Conservation (phyloP, 2,113 vertebrate genomes). For the Lophochroa leadbeateri region DNA sequence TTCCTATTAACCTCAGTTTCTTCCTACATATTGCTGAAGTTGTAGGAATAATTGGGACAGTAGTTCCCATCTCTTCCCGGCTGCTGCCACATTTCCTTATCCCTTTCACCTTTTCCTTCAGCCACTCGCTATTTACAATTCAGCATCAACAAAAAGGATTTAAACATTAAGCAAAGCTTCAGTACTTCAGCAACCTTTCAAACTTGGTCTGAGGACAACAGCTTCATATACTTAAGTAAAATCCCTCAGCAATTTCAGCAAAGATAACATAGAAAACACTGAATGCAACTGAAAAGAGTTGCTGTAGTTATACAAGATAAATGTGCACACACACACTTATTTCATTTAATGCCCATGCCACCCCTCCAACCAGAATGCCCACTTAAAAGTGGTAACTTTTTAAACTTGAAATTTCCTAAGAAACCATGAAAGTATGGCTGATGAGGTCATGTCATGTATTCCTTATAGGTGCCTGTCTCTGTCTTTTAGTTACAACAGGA, state of each 20-base stretch:
- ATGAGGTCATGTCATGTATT: neutral
- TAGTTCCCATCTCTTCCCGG: neutral
- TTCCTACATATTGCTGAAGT: neutral
- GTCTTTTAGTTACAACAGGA: neutral
- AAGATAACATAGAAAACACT: neutral
- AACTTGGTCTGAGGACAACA: neutral
- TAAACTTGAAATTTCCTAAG: neutral
- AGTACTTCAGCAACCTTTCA: neutral
- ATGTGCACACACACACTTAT: rapidly evolving
- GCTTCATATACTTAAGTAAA: neutral
- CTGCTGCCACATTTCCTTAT: neutral
- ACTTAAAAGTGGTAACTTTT: neutral
- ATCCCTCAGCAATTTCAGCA: neutral
- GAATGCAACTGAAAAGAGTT: neutral
- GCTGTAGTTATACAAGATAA: neutral
- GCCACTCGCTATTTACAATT: neutral
- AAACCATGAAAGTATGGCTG: neutral
- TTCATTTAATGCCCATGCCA: neutral
- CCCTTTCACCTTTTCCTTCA: neutral
- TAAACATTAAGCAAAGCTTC: neutral
- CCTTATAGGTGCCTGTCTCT: neutral
- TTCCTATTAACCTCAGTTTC: neutral
- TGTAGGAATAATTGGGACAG: neutral
- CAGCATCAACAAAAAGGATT: rapidly evolving
- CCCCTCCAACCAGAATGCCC: neutral